These are phyloP conservation scores for Crenichthys baileyi DNA, from an alignment of 2,797 vertebrate genomes.

Conservation along the genomic window DNA sequence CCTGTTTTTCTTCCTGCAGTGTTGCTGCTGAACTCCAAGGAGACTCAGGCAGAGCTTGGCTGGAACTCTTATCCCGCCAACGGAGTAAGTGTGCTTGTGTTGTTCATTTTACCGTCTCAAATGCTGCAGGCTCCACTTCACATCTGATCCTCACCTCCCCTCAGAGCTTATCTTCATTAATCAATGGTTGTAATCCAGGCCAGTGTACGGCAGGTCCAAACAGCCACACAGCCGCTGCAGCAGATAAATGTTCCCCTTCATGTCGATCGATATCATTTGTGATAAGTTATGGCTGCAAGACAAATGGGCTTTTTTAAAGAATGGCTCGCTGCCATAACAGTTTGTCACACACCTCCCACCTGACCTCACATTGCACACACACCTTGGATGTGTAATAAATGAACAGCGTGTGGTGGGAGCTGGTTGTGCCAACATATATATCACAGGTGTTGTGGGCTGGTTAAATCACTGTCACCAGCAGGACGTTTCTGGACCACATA, in stretches of 20 bases:
- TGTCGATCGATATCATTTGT: slow-evolving; percentile 42
- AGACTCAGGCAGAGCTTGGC: slow-evolving; percentile 94
- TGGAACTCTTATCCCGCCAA: slow-evolving; percentile 94
- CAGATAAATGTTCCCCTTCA: slow-evolving; percentile 44
- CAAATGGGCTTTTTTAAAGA: slow-evolving; percentile 43
- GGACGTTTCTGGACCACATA: slow-evolving; percentile 11
- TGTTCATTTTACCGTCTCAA: slow-evolving; percentile 15
- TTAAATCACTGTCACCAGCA: slow-evolving; percentile 7
- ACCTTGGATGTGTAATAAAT: not conserved
- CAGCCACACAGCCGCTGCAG: slow-evolving; percentile 32
- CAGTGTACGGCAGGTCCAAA: slow-evolving; percentile 32
- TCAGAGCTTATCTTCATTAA: slow-evolving; percentile 40
- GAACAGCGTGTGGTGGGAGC: not conserved
- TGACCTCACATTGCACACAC: slow-evolving; percentile 12
- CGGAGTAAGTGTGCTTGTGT: slow-evolving; percentile 84
- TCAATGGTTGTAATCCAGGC: slow-evolving; percentile 50
- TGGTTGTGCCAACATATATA: not conserved
- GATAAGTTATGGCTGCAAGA: slow-evolving; percentile 61
- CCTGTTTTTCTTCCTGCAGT: slow-evolving; percentile 76
- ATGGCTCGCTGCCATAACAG: slow-evolving; percentile 1
- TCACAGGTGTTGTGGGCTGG: not conserved
- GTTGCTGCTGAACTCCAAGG: slow-evolving; percentile 94
- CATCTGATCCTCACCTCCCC: slow-evolving; percentile 10
- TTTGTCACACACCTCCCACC: slow-evolving; percentile 48
- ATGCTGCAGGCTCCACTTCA: not conserved